Conservation (phyloP, 1,140 invertebrate genomes). For the Drosophila parvula region DNA sequence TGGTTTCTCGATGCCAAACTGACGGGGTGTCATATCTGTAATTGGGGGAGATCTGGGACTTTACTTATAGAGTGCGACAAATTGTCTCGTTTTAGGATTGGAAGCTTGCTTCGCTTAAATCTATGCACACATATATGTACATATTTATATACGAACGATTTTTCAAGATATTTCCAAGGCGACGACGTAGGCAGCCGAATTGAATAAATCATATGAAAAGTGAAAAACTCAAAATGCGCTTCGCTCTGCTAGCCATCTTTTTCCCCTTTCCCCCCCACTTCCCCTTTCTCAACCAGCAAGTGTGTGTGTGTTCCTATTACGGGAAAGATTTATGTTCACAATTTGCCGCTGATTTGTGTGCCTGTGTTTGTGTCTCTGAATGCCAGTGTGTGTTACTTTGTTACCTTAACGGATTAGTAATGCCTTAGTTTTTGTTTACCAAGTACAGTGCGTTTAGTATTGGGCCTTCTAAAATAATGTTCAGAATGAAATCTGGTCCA, state of each 20-base stretch:
- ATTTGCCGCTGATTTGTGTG: slow-evolving; percentile 58
- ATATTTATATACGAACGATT: slow-evolving; percentile 1
- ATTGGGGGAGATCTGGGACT: slow-evolving; percentile 8
- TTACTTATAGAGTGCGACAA: slow-evolving; percentile 43
- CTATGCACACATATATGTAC: background rate
- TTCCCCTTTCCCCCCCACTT: background rate
- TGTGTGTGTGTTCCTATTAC: slow-evolving; percentile 61
- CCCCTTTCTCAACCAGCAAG: background rate
- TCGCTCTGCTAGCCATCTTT: slow-evolving; percentile 40
- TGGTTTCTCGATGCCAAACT: slow-evolving; percentile 5
- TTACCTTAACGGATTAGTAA: slow-evolving; percentile 59
- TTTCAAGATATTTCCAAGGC: slow-evolving; percentile 42
- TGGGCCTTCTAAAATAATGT: too few relatives aligned
- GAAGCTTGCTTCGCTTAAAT: slow-evolving; percentile 9
- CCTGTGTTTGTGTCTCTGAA: slow-evolving; percentile 5
- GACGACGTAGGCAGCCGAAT: slow-evolving; percentile 52
- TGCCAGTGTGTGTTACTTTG: slow-evolving; percentile 42
- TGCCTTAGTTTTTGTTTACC: slow-evolving; percentile 41
- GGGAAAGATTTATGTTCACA: slow-evolving; percentile 65
- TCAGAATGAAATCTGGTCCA: background rate
- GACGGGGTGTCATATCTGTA: too few relatives aligned
- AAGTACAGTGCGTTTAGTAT: slow-evolving; percentile 8
- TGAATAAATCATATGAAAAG: slow-evolving; percentile 60
- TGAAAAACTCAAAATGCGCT: slow-evolving; percentile 39
- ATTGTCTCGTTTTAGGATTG: slow-evolving; percentile 33